These are phyloP conservation scores for Coregonus suidteri DNA, from an alignment of 2,797 vertebrate genomes.

Conservation along the genomic window DNA sequence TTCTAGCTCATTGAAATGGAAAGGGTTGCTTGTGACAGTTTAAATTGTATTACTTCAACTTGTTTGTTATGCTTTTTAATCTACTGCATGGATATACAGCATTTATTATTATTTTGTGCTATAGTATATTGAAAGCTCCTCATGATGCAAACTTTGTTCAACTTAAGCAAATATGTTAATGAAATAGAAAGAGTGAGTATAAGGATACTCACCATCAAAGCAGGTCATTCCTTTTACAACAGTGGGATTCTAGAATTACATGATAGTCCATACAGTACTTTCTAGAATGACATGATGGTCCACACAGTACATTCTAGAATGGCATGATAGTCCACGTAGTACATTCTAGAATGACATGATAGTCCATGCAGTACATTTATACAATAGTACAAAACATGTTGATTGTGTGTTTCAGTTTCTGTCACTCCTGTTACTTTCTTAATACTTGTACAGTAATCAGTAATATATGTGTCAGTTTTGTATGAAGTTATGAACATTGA, in stretches of 20 bases:
- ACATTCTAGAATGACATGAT: background rate
- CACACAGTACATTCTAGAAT: too few species aligned
- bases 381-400: background rate
- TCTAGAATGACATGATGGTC: too few species aligned
- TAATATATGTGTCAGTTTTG: background rate
- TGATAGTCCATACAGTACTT: too few species aligned
- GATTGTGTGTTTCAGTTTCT: background rate
- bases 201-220: constrained; percentile 13
- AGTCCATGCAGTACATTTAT: background rate
- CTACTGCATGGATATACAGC: constrained; percentile 16
- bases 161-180: constrained; percentile 8
- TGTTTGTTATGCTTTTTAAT: too few species aligned
- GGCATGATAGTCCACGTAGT: too few species aligned
- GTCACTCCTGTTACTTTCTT: background rate
- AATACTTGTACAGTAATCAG: background rate
- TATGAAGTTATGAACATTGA: constrained; percentile 12
- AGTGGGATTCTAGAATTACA: background rate
- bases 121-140: constrained; percentile 32
- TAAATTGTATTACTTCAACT: too few species aligned
- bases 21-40: too few species aligned
- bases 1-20: too few species aligned
- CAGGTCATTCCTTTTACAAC: constrained; percentile 28
- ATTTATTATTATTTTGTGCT: constrained; percentile 39
- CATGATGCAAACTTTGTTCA: constrained; percentile 43
- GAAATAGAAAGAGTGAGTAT: constrained; percentile 9